Evolutionary conservation across 2,888 invertebrate genomes (phyloP).

Genomic region (Trissolcus japonicus): DNA sequence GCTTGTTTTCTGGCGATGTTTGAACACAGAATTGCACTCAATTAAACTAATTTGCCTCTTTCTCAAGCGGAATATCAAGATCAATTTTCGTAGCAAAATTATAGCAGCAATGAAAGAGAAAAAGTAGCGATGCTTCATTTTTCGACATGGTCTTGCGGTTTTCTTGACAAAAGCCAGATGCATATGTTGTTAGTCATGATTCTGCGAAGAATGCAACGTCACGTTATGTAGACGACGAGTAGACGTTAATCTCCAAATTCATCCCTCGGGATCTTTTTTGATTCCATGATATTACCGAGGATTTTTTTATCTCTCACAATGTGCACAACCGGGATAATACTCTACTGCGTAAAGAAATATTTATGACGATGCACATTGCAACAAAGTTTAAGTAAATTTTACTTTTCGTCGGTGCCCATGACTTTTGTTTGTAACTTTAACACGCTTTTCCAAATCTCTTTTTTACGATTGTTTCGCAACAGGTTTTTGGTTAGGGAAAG

Average conservation of each 20-base stretch:
- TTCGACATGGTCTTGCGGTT: constrained; percentile 59
- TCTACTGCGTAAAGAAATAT: constrained; percentile 21
- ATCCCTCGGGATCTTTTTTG: constrained; percentile 60
- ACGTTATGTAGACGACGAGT: constrained; percentile 57
- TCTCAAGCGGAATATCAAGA: no score
- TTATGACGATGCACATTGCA: constrained; percentile 14
- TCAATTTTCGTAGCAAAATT: no score
- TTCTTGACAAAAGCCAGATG: constrained; percentile 41
- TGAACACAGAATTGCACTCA: no score
- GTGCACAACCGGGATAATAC: constrained; percentile 26
- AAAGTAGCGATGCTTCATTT: constrained; percentile 59
- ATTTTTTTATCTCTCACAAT: constrained; percentile 39
- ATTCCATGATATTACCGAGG: constrained; percentile 58
- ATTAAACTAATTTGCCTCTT: no score
- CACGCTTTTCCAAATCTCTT: no score
- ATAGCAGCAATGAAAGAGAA: background rate
- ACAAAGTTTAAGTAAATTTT: constrained; percentile 22
- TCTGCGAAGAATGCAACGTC: constrained; percentile 53
- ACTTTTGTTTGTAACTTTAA: background rate
- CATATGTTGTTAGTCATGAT: constrained; percentile 35
- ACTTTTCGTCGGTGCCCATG: background rate
- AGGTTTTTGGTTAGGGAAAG: no score
- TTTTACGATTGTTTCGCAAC: no score
- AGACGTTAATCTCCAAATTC: constrained; percentile 66
- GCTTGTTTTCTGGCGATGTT: background rate